Base-by-base conservation (phyloP, 1,140 invertebrate species). In the Globodera rostochiensis region DNA sequence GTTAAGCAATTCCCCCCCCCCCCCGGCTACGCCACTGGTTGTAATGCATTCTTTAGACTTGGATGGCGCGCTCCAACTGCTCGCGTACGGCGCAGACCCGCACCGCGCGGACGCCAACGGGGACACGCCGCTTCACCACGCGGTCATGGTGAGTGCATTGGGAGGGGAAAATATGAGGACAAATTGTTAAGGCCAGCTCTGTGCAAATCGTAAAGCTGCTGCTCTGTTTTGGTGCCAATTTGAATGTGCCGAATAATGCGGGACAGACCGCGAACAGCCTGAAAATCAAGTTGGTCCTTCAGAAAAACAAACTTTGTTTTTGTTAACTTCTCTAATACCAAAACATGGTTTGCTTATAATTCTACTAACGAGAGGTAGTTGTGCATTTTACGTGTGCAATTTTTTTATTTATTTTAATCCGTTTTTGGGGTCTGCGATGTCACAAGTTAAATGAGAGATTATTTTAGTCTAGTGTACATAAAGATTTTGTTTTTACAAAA, bases 81-180 rank as follows among this genome's bases (percentile, higher is more conserved):
- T 82, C 25, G 83, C 81, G 21, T 85, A 76, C 53, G 81, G 81
- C 25, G 81, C 82, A 21, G n/a, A 49, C 57, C 74, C 79, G 36
- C 25, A 69, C 9, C 71, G 11, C 9, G n/a, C 71, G 11, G 82
- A 81, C 36, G 47, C 21, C 46, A 57, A 60, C 6, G 82, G 82
- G 36, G 83, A 83, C 60, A 81, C 82, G 0, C 76, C 82, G 25
- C 75, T 83, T 9, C 83, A 83, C 46, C 50, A 83, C 15, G 82
- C 82, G 15, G 47, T 81, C n/a, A 53, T 53, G 19, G 50, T 83
- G 7, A 53, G 11, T 36, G 36, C 36, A 1, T 36, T 36, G 36
- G 36, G 36, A 36, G 36, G 36, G 11, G 1, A 64, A 64, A 13
- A 6, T 11, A 19, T 5, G 57, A 11, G 19, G 57, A 11, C 53